phyloP scores from a whole-genome alignment of 2,113 vertebrate species.

The Anguilla rostrata region DNA sequence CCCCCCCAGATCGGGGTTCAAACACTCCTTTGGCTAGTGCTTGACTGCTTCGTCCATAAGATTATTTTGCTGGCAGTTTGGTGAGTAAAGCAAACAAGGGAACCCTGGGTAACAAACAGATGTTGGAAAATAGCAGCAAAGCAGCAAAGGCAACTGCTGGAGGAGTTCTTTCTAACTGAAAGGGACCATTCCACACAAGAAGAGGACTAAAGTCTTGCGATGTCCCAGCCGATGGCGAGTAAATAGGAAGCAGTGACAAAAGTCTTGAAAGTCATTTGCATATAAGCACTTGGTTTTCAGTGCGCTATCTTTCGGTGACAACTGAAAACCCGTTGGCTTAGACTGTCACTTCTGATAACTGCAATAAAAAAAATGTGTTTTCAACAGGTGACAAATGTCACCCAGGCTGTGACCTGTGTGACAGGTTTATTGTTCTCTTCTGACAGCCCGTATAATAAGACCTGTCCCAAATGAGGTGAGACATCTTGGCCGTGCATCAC shows the following conservation, averaged over 20 bases:
- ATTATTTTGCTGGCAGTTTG: not conserved
- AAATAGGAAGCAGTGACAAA: not conserved
- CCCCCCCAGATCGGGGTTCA: not conserved
- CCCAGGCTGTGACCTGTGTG: not conserved
- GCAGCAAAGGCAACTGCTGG: not conserved
- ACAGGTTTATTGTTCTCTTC: not conserved
- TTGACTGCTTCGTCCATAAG: not conserved
- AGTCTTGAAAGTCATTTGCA: not conserved
- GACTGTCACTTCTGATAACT: not conserved
- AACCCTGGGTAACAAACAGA: not conserved
- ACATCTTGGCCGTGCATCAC: not conserved
- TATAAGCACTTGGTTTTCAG: not conserved
- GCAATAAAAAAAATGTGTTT: not conserved
- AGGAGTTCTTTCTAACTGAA: not conserved
- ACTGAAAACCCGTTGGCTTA: not conserved
- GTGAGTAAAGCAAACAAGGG: not conserved
- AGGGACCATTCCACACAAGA: not conserved
- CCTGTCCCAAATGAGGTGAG: not conserved
- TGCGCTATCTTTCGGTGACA: not conserved
- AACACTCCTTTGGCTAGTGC: not conserved
- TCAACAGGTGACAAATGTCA: too few relatives aligned
- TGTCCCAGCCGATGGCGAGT: not conserved
- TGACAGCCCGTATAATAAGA: not conserved
- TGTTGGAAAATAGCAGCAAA: not conserved
- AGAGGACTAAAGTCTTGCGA: not conserved